Evolutionary conservation across 2,797 vertebrate genomes (phyloP), one percentile per base, ranked within the genome.

Genomic region (Knipowitschia caucasica): DNA sequence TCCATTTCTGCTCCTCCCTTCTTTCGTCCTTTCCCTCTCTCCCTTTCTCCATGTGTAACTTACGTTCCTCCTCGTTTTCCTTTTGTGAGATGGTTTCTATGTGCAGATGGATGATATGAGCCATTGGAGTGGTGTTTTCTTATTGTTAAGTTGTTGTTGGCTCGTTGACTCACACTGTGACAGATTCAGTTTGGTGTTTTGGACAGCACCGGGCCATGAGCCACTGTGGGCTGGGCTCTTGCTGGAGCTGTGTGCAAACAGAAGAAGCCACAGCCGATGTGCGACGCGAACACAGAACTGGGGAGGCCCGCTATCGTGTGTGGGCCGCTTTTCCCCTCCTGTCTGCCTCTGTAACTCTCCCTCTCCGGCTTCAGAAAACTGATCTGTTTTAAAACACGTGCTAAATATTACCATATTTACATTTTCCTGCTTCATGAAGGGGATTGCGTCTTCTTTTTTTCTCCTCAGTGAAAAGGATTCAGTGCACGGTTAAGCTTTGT

Each of bases 311-410:
- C 69, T 72, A 73, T 84, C 77, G 86, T 92, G 88, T 88, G 89
- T 93, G 89, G 91, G 83, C 91, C 72, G 50, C 53, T 77, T 77
- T 65, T 75, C 73, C 66, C 71, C 77, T 85, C 69, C 79, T 26
- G 66, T 83, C 83, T 80, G 68, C 57, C 58, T 61, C 67, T 75
- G 62, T 64, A 33, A 69, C 67, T 77, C 46, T 68, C 62, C 77
- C 69, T 82, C 73, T 77, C 78, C 78, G 70, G 75, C 84, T 82
- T 85, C 77, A 77, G 90, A 91, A 93, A 93, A 89, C 81, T 0
- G 84, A 88, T 91, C 90, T 81, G 78, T 89, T 94, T 91, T 89
- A 87, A 87, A 88, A 90, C 85, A 86, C 91, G 87, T 92, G 88
- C 62, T 71, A 89, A 78, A 88, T 88, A 91, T 93, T 92, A 92